Evolutionary conservation across 1,140 invertebrate species (phyloP), one percentile per base, ranked within the genome.

Genomic region (Pseudomyrmex cubaensis): DNA sequence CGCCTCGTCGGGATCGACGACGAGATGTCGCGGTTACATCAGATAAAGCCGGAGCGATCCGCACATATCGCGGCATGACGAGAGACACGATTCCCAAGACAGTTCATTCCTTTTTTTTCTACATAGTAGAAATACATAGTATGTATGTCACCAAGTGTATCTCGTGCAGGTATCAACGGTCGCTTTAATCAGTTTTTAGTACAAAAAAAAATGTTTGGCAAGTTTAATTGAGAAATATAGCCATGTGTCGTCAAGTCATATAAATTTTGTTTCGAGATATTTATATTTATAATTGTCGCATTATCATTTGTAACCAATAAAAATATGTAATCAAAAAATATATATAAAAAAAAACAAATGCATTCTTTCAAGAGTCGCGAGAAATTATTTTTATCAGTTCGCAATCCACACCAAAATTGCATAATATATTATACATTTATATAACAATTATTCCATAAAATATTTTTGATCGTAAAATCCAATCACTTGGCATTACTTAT

Each of bases 31-130:
- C 22, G 78, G 10, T 35, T 59, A 13, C 12, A 86, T 83, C 78
- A 70, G 85, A 87, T 86, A 86, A 87, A 62, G 10, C 20, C 64
- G 15, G 17, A 50, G n/a, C 44, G 54, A 80, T 80, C 48, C 46
- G 61, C 74, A 74, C 78, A 73, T 44, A 56, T 82, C 17, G 70
- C 13, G 25, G 35, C 66, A 77, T 59, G 59, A 80, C 75, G 67
- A 46, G 54, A n/a, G 77, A 85, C 66, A 54, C 85, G 83, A 35
- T 66, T 82, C 12, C 57, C 17, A 12, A 54, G 57, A 56, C 22
- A 15, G 52, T 15, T 75, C 50, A 25, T 64, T 64, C 15, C 59
- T 73, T 62, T 62, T 62, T 62, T 75, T 75, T 54, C 2, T 57
- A 62, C 70, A 20, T 35, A 35, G 35, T 7, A 35, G 35, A 35